Percentiles rank a stretch among this genome's conserved stretches.
These are phyloP conservation scores for Meriones unguiculatus DNA, from an alignment of 2,113 vertebrate species.

Conservation along the genomic window DNA sequence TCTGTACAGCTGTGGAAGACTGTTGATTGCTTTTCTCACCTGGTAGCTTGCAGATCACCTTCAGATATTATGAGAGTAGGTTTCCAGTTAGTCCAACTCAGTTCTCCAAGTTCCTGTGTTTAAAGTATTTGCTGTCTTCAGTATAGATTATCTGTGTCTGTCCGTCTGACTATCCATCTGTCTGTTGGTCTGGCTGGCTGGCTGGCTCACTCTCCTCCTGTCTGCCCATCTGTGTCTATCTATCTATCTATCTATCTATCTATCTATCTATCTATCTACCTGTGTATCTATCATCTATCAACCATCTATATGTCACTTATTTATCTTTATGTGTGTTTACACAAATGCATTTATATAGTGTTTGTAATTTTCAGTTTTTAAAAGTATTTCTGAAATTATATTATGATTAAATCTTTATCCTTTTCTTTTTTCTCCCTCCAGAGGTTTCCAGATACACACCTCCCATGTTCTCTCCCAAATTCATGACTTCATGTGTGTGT, in stretches of 20 bases:
- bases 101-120: background rate
- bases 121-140: background rate
- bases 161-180: background rate
- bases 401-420: background rate
- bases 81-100: background rate
- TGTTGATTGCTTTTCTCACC: background rate
- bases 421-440: background rate
- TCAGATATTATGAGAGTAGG: background rate
- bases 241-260: background rate
- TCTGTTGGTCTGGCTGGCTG: background rate
- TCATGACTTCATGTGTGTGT: background rate
- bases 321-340: background rate
- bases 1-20: background rate
- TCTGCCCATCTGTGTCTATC: background rate
- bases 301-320: background rate
- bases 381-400: background rate
- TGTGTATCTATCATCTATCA: background rate
- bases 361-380: background rate
- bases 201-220: no score
- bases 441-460: background rate
- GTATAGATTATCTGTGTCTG: background rate
- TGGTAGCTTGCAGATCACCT: background rate
- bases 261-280: background rate
- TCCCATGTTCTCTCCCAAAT: background rate
- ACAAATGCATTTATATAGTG: background rate